phyloP scores from a whole-genome alignment of 2,888 invertebrate genomes.

The Caradrina kadenii region DNA sequence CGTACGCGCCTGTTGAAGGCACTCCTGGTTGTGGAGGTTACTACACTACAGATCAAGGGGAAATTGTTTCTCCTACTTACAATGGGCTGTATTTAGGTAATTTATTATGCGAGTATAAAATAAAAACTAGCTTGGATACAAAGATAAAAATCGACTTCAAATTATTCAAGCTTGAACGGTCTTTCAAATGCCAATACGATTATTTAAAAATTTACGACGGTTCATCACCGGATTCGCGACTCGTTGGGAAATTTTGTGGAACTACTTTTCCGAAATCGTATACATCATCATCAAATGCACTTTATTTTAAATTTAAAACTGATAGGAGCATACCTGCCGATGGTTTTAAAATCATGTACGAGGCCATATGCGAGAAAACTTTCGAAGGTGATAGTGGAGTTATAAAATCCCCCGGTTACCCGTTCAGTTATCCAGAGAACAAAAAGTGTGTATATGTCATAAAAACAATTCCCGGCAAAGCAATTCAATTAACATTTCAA shows the following conservation, averaged over 20 bases:
- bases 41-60: constrained; percentile 91
- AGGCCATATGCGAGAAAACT: constrained; percentile 77
- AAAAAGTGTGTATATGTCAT: constrained; percentile 93
- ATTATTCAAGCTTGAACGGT: constrained; percentile 92
- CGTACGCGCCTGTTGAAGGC: constrained; percentile 93
- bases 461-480: constrained; percentile 91
- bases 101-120: constrained; percentile 95
- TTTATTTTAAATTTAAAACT: constrained; percentile 88
- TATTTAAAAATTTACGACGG: constrained; percentile 92
- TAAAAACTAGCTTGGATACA: constrained; percentile 92
- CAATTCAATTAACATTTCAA: constrained; percentile 92
- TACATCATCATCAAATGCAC: constrained; percentile 91
- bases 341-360: constrained; percentile 81
- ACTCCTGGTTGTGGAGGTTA: constrained; percentile 96
- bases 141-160: constrained; percentile 92
- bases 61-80: constrained; percentile 92
- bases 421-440: constrained; percentile 92
- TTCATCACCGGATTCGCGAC: constrained; percentile 89
- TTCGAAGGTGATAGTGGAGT: constrained; percentile 91
- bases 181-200: constrained; percentile 92
- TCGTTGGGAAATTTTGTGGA: constrained; percentile 95
- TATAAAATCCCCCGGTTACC: constrained; percentile 94
- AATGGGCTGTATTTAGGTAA: constrained; percentile 90
- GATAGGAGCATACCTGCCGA: constrained; percentile 76
- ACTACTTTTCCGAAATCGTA: constrained; percentile 89